Evolutionary conservation across 1,140 invertebrate species (phyloP), one percentile per base, ranked within the genome.

Genomic region (Oryzaephilus surinamensis): DNA sequence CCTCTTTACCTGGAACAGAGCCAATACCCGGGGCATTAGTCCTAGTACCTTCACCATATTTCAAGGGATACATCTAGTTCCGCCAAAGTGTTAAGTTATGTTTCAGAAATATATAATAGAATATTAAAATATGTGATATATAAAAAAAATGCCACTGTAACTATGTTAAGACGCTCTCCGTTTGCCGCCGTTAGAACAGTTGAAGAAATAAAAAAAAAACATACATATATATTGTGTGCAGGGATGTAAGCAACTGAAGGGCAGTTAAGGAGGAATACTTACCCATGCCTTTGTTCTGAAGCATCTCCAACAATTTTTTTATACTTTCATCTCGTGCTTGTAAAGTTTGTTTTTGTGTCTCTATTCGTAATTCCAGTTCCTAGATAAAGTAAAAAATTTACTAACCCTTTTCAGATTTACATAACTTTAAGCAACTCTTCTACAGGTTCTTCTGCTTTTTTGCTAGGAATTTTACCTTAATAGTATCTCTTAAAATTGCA

Each of bases 301-400:
- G 74, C 91, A 97, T 97, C 73, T 98, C 94, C 54, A 98, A 73
- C 48, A 98, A 75, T 68, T 97, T 97, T 73, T 97, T 97, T 55
- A 97, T 97, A 65, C 91, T 96, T 59, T 97, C 94, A 67, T 98
- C 94, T 46, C 94, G 74, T 21, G 93, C 89, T 57, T 84, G 81
- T 38, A 97, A 67, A 14, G 94, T 97, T 69, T 97, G 92, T 67
- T 97, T 97, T 67, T 98, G 94, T 5, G 93, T 95, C 66, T 97
- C 93, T 58, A 97, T 93, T 53, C 93, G 77, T 51, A 96, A 70
- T 68, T 97, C 94, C 62, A 97, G 67, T 70, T 96, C 88, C 84
- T 89, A 68, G 6, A 46, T 51, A 11, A 23, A 15, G 8, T 2
- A 6, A 21, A 21, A 21, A 21, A 21, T 21, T 6, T 10, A 21